A percentile compares a stretch with the other conserved stretches of the same genome.
These are phyloP conservation scores for Felis catus DNA, from an alignment of 2,113 vertebrate genomes.

Conservation along the genomic window F.catus_Fca126_mat1.0 CM031415.1:107856001-107856500, in stretches of 20 bases:
- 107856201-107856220: not conserved
- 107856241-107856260: not conserved
- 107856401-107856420: not conserved
- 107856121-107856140: too few species aligned
- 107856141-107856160: not conserved
- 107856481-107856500: not conserved
- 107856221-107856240: not conserved
- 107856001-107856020: not conserved
- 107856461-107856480: not conserved
- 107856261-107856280: not conserved
- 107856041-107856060: not conserved
- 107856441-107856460: not conserved
- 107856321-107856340: not conserved
- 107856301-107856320: not conserved
- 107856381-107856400: not conserved
- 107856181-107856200: not conserved
- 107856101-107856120: not conserved
- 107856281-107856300: not conserved
- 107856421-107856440: not conserved
- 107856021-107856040: not conserved
- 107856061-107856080: not conserved
- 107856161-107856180: not conserved
- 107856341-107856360: not conserved
- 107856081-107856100: not conserved
- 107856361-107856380: not conserved